Percentiles rank a stretch among this genome's conserved stretches.
These are phyloP conservation scores for Alectoris magna DNA, from an alignment of 2,797 vertebrate genomes.

Conservation along the genomic window DNA sequence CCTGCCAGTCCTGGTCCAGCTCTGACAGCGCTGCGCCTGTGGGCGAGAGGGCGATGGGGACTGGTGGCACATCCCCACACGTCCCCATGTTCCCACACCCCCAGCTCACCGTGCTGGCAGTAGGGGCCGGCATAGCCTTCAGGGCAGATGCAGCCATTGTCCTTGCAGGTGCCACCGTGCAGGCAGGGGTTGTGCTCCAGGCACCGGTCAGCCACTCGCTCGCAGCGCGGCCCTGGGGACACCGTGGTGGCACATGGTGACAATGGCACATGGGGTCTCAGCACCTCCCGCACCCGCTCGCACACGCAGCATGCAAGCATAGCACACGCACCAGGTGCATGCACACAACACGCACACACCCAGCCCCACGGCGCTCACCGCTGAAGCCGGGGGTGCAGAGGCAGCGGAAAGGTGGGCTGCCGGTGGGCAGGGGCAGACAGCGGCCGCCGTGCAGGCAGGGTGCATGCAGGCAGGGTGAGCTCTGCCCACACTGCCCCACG, in stretches of 20 bases:
- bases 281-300: neutral
- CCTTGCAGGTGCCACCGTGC: constrained; percentile 87
- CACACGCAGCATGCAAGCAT: neutral
- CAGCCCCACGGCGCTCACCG: constrained; percentile 76
- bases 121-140: constrained; percentile 80
- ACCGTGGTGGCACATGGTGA: neutral
- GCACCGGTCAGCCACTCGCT: constrained; percentile 85
- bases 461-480: constrained; percentile 88
- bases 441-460: constrained; percentile 84
- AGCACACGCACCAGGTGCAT: neutral
- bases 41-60: constrained; percentile 46
- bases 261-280: accelerated
- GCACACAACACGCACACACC: neutral
- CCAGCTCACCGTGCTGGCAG: constrained; percentile 87
- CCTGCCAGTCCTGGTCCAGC: constrained; percentile 80
- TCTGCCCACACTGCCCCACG: constrained; percentile 84
- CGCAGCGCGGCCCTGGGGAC: constrained; percentile 87
- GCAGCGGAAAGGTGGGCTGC: constrained; percentile 91
- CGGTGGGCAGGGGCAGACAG: constrained; percentile 82
- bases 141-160: constrained; percentile 82
- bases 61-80: accelerated
- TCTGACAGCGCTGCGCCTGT: constrained; percentile 80
- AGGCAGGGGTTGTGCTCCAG: constrained; percentile 83
- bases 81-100: neutral
- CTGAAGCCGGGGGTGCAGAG: constrained; percentile 88